A percentile compares a stretch with the other conserved stretches of the same genome.
phyloP scores from a whole-genome alignment of 2,888 invertebrate genomes.

The Allygus modestus region DNA sequence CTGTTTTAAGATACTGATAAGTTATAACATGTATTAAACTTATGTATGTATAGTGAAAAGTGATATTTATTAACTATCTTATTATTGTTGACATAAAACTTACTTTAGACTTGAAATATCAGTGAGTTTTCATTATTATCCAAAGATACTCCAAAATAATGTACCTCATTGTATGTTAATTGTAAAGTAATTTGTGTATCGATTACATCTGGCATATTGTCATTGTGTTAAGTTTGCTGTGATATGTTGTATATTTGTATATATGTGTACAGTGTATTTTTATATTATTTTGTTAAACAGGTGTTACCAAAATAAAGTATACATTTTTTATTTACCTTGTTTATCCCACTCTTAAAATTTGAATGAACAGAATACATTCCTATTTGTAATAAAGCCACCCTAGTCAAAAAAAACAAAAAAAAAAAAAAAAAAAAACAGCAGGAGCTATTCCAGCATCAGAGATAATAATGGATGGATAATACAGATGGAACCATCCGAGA shows the following conservation, averaged over 20 bases:
- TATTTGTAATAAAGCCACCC: no score
- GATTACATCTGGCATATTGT: constrained; percentile 4
- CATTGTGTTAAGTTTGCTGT: constrained; percentile 36
- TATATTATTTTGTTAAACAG: constrained; percentile 45
- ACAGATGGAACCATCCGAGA: no score
- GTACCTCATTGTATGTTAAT: constrained; percentile 8
- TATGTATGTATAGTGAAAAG: neutral
- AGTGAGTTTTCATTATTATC: constrained; percentile 35
- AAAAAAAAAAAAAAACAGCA: no score
- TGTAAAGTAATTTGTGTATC: neutral
- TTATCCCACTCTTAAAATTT: neutral
- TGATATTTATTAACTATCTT: constrained; percentile 4
- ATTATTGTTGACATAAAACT: constrained; percentile 23
- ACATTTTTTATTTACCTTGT: constrained; percentile 11
- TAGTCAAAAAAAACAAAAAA: no score
- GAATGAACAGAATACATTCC: no score
- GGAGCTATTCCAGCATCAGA: no score
- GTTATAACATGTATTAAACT: constrained; percentile 1
- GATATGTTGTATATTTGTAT: constrained; percentile 46
- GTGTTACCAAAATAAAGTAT: constrained; percentile 4
- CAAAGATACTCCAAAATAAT: constrained; percentile 25
- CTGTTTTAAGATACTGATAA: neutral
- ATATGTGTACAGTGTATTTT: constrained; percentile 52
- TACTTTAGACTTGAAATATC: constrained; percentile 11
- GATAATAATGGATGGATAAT: no score